A percentile compares a stretch with the other conserved stretches of the same genome.
These are phyloP conservation scores for Protobothrops flavoviridis DNA, from an alignment of 2,113 vertebrate genomes.

Conservation along the genomic window DNA sequence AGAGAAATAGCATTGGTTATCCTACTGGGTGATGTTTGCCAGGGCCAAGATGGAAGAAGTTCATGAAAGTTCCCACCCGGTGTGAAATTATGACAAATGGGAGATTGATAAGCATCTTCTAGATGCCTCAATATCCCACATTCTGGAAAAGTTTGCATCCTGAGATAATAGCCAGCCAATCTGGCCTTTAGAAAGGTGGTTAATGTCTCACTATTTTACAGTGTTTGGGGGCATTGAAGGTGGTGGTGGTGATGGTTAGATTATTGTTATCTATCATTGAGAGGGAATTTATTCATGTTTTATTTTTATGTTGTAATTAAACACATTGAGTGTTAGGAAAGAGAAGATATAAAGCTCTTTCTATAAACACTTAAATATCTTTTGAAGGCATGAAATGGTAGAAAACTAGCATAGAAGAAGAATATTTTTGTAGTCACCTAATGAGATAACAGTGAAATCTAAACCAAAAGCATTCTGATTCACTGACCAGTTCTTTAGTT, in stretches of 20 bases:
- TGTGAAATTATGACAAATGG: background rate
- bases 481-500: background rate
- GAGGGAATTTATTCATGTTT: background rate
- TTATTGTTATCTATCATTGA: background rate
- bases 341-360: background rate
- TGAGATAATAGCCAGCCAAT: background rate
- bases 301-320: background rate
- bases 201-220: background rate
- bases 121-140: background rate
- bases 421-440: background rate
- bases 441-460: background rate
- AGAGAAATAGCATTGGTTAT: background rate
- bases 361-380: background rate
- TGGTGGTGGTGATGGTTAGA: background rate
- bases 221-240: background rate
- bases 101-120: background rate
- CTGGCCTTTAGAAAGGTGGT: background rate
- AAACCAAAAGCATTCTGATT: background rate
- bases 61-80: background rate
- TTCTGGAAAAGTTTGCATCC: background rate
- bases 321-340: background rate
- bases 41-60: background rate
- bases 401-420: background rate
- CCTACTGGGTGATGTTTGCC: background rate
- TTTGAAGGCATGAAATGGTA: background rate